A percentile compares a stretch with the other conserved stretches of the same genome.
phyloP scores from a whole-genome alignment of 2,797 vertebrate genomes.

The Hoplostethus atlanticus region DNA sequence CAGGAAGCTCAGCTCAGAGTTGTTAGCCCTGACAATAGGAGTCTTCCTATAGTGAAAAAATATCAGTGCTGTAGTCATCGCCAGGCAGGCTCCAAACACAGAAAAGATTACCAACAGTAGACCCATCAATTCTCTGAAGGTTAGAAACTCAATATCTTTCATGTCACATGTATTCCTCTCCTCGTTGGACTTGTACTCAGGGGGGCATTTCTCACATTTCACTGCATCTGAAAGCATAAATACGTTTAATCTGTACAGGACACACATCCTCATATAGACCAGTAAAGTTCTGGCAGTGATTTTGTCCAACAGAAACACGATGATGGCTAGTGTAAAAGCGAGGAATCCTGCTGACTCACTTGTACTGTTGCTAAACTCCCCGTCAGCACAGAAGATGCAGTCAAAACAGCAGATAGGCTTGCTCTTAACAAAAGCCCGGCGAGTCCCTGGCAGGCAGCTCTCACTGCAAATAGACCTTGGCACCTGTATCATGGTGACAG shows the following conservation, averaged over 20 bases:
- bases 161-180: slow-evolving; percentile 81
- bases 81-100: slow-evolving; percentile 79
- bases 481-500: slow-evolving; percentile 69
- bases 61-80: slow-evolving; percentile 77
- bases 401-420: slow-evolving; percentile 86
- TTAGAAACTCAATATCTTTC: slow-evolving; percentile 85
- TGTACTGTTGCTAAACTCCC: slow-evolving; percentile 85
- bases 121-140: slow-evolving; percentile 84
- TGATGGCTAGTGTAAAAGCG: slow-evolving; percentile 68
- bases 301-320: slow-evolving; percentile 72
- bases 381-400: slow-evolving; percentile 83
- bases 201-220: slow-evolving; percentile 82
- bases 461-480: slow-evolving; percentile 85
- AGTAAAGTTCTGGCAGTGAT: slow-evolving; percentile 65
- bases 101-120: slow-evolving; percentile 81
- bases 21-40: slow-evolving; percentile 85
- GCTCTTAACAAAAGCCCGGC: slow-evolving; percentile 80
- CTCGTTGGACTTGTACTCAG: slow-evolving; percentile 83
- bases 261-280: slow-evolving; percentile 67
- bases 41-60: slow-evolving; percentile 82
- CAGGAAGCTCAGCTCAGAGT: slow-evolving; percentile 86
- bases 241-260: slow-evolving; percentile 74
- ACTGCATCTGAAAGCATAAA: slow-evolving; percentile 87
- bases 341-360: slow-evolving; percentile 81
- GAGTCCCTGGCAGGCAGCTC: slow-evolving; percentile 81